Base-by-base conservation (phyloP, 2,113 vertebrate genomes). In the Paramormyrops kingsleyae region DNA sequence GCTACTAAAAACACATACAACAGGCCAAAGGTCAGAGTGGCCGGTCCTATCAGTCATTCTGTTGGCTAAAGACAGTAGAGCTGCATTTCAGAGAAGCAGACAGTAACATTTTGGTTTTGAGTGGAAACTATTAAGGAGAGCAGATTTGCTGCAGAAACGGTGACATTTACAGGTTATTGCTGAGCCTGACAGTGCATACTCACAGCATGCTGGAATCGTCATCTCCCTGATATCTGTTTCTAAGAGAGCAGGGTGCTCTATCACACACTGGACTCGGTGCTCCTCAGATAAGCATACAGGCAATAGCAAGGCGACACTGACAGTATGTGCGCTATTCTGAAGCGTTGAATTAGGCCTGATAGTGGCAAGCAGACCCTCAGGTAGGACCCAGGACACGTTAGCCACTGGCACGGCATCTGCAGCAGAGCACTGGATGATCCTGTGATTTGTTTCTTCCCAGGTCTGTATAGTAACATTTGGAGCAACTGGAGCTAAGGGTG, bases 351-450 rank as follows among this genome's bases (percentile, higher is more conserved):
- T 93, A 89, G 92, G 94, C 91, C 90, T 90, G 87, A 89, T 88
- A 85, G 85, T 92, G 88, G 66, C 89, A 84, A 93, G 92, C 90
- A 94, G 90, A 88, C 93, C 93, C 91, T 92, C 90, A 13, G 94
- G 93, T 87, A 94, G 92, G 80, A 93, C 88, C 95, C 95, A 96
- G 90, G 94, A 95, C 90, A 96, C 50, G 83, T 92, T 94, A 90
- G 95, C 94, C 52, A 91, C 93, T 53, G 94, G 95, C 90, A 91
- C 86, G 31, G 92, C 94, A 88, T 92, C 92, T 12, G 89, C 91
- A 74, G 94, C 95, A 52, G 90, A 92, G 90, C 94, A 96, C 92
- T 95, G 92, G 77, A 95, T 91, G 93, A 92, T 88, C 66, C 91
- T 70, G 87, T 52, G 59, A 84, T 91, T 92, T 88, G 70, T 89